Percentiles rank a stretch among this genome's conserved stretches.
Evolutionary conservation across 1,140 invertebrate species (phyloP).

Genomic region (Gryon sp.): DNA sequence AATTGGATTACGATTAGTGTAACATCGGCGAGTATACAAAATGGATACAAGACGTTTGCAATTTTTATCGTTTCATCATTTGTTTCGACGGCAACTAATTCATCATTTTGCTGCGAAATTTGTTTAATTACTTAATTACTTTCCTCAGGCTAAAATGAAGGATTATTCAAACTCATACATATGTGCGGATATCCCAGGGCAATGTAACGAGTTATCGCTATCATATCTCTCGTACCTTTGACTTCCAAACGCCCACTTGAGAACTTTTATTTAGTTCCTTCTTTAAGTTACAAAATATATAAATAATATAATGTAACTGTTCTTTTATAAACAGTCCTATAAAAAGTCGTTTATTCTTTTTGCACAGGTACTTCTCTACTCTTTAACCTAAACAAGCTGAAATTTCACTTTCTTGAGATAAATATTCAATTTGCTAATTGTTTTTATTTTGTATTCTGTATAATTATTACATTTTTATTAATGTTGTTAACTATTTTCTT

Average conservation of each 20-base stretch:
- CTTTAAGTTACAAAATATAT: no score
- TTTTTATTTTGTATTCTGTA: no score
- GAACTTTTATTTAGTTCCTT: not conserved
- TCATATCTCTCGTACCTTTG: slow-evolving; percentile 41
- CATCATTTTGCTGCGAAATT: slow-evolving; percentile 72
- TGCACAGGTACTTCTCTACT: not conserved
- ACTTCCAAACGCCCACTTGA: slow-evolving; percentile 8
- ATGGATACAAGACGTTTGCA: slow-evolving; percentile 17
- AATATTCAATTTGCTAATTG: no score
- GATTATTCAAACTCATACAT: slow-evolving; percentile 61
- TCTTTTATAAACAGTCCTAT: no score
- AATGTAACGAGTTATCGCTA: slow-evolving; percentile 57
- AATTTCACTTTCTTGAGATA: no score
- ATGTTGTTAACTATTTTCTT: no score
- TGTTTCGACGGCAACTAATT: slow-evolving; percentile 64
- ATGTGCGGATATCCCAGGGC: slow-evolving; percentile 65
- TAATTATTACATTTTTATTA: no score
- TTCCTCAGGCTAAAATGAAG: slow-evolving; percentile 58
- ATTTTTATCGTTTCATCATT: slow-evolving; percentile 57
- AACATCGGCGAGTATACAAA: slow-evolving; percentile 30
- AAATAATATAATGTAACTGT: no score
- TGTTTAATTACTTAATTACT: slow-evolving; percentile 78
- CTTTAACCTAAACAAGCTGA: not conserved
- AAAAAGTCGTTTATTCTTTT: not conserved
- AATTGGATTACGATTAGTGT: slow-evolving; percentile 44